phyloP scores from a whole-genome alignment of 2,888 invertebrate species.

The Tyria jacobaeae region DNA sequence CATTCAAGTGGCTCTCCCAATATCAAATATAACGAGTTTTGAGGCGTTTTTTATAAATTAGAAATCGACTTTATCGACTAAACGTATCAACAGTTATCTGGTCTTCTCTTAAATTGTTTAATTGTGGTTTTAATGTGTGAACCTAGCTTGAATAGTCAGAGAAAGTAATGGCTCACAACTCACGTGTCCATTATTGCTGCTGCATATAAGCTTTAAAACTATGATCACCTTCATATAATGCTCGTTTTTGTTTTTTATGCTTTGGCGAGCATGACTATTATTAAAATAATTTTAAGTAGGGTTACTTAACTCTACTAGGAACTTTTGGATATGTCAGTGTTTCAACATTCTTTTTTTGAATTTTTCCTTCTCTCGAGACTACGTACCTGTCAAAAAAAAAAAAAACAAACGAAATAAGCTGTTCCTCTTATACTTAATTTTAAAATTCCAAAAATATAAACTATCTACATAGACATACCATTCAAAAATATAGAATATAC shows the following conservation, averaged over 20 bases:
- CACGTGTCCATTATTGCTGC: conserved; percentile 44
- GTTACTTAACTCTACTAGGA: neutral
- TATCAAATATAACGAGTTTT: conserved; percentile 58
- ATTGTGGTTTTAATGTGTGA: conserved; percentile 60
- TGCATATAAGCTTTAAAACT: conserved; percentile 27
- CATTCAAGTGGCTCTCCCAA: conserved; percentile 56
- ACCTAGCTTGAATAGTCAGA: conserved; percentile 56
- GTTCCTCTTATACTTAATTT: too few relatives aligned
- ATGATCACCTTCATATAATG: conserved; percentile 17
- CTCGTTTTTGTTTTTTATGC: conserved; percentile 19
- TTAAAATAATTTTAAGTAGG: conserved; percentile 15
- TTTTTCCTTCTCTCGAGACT: too few relatives aligned
- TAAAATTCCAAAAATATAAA: too few relatives aligned
- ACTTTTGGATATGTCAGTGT: neutral
- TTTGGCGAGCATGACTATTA: conserved; percentile 22
- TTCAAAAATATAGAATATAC: too few relatives aligned
- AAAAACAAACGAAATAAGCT: too few relatives aligned
- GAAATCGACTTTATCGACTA: conserved; percentile 48
- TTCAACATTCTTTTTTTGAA: neutral
- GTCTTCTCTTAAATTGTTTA: conserved; percentile 50
- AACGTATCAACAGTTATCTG: conserved; percentile 38
- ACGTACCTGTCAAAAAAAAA: too few relatives aligned
- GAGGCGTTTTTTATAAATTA: conserved; percentile 53
- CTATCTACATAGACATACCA: too few relatives aligned
- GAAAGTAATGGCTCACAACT: conserved; percentile 58